Base-by-base conservation (phyloP, 2,888 invertebrate species). In the Chymomyza fuscimana region DNA sequence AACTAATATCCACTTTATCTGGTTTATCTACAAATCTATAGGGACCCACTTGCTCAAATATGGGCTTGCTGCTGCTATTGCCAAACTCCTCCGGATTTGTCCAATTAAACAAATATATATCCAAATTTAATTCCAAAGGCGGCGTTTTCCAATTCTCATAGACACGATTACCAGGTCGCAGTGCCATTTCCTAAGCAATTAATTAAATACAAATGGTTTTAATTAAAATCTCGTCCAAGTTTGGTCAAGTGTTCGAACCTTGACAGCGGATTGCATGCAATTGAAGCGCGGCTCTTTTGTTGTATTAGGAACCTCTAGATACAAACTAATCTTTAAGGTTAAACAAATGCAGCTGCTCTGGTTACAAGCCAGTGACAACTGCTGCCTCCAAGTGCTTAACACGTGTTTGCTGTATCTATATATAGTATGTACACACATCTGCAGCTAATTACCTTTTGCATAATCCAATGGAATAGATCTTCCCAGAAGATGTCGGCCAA, bases 51-150 rank as follows among this genome's bases (percentile, higher is more conserved):
- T 93, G 91, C 67, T 92, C 88, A 40, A 95, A 91, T 59, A 91
- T 92, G 0, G 94, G 94, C 77, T 94, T 94, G 2, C 89, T 90
- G 6, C 92, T 92, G 67, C 92, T 92, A 22, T 93, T 93, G 3
- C 93, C 93, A 50, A 94, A 93, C 63, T 94, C 93, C 15, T 95
- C 93, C 0, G 96, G 94, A 91, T 96, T 96, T 5, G 96, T 96
- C 96, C 96, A 96, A 91, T 96, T 96, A 91, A 94, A 96, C 77
- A 96, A 93, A 87, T 94, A 95, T 70, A 96, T 93, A 80, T 96
- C 94, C 79, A 96, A 91, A 83, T 92, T 93, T 16, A 96, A 90
- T 0, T 94, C 94, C 46, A 95, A 91, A 0, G 94, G 93, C 0
- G 95, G 94, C 58, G 93, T 94, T 84, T 94, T 93, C 97, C 97